Evolutionary conservation across 2,797 vertebrate genomes (phyloP).

Genomic region (Acanthis flammea): DNA sequence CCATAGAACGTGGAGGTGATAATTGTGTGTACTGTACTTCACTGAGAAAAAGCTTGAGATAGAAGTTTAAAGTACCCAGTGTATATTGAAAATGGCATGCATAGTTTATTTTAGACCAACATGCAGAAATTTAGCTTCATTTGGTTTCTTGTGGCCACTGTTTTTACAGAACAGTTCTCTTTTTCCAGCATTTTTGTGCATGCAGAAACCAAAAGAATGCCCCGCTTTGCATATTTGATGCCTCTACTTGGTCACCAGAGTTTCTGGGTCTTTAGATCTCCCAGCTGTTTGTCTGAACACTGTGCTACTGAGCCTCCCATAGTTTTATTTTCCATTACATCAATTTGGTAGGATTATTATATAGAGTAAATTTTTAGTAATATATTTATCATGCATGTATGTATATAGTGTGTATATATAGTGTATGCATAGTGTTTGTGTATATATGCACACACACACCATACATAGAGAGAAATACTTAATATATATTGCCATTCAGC

Average conservation of each 20-base stretch:
- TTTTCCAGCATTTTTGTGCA: background rate
- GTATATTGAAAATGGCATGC: background rate
- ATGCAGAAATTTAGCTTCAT: background rate
- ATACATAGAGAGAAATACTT: background rate
- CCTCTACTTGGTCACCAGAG: background rate
- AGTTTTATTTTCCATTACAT: background rate
- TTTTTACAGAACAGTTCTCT: background rate
- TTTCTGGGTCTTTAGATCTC: background rate
- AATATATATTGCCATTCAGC: background rate
- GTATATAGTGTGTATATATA: too few relatives aligned
- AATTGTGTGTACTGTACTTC: slow-evolving; percentile 18
- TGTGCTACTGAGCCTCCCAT: background rate
- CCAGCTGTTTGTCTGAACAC: background rate
- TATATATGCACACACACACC: background rate
- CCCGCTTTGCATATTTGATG: background rate
- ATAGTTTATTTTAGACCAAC: background rate
- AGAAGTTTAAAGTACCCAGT: background rate
- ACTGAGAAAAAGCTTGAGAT: slow-evolving; percentile 23
- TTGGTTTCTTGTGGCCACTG: background rate
- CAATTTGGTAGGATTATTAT: background rate
- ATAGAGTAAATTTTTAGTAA: background rate
- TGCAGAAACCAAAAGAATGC: background rate
- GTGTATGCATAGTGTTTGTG: background rate
- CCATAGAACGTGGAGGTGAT: slow-evolving; percentile 1
- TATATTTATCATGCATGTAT: rapidly evolving